Percentiles rank a stretch among this genome's conserved stretches.
Evolutionary conservation across 2,113 vertebrate genomes (phyloP).

Genomic region (Nannospalax galili): DNA sequence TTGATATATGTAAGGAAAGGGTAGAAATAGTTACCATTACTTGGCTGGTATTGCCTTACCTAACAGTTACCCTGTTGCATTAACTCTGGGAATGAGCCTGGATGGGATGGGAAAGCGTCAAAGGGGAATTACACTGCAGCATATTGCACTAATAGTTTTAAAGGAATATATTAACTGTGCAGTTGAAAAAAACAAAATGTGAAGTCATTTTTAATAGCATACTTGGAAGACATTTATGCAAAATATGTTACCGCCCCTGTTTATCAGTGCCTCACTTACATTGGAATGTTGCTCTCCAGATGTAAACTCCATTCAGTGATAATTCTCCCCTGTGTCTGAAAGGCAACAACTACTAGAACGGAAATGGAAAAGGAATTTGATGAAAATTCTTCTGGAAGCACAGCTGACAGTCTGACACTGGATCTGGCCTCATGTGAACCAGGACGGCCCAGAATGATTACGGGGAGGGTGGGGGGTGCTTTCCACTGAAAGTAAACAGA

Average conservation of each 20-base stretch:
- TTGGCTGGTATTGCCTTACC: background rate
- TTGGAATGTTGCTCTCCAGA: background rate
- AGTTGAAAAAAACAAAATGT: conserved; percentile 27
- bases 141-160: background rate
- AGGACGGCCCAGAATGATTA: background rate
- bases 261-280: background rate
- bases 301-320: background rate
- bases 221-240: background rate
- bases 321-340: conserved; percentile 16
- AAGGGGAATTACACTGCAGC: background rate
- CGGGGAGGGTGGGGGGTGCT: background rate
- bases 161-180: background rate
- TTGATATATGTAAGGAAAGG: background rate
- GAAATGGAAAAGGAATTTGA: conserved; percentile 8
- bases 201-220: conserved; percentile 36
- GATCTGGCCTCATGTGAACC: background rate
- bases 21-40: background rate
- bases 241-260: background rate
- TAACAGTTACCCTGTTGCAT: background rate
- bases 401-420: background rate
- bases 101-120: background rate
- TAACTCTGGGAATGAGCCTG: background rate
- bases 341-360: background rate
- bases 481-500: background rate
- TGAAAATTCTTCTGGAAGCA: background rate